Conservation (phyloP, 2,797 vertebrate genomes). For the Melanotaenia pygmaea region DNA sequence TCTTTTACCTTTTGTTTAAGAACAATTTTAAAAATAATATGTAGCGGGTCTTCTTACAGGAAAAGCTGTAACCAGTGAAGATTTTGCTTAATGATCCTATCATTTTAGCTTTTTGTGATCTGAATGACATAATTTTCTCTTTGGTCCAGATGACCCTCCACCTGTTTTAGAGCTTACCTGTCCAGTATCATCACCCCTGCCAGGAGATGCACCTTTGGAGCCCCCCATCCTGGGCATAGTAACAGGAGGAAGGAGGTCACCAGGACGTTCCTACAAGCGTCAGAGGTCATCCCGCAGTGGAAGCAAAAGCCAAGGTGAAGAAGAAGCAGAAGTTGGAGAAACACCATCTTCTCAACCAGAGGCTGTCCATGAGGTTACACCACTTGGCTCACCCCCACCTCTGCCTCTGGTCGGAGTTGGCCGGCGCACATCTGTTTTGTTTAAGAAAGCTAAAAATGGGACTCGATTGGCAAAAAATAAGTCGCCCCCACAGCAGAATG, state of each 20-base stretch:
- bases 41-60: neutral
- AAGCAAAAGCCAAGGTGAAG: conserved; percentile 74
- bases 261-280: conserved; percentile 85
- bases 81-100: neutral
- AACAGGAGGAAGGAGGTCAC: conserved; percentile 85
- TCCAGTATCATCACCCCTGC: conserved; percentile 89
- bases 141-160: conserved; percentile 86
- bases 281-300: conserved; percentile 80
- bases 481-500: conserved; percentile 81
- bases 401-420: conserved; percentile 84
- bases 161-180: conserved; percentile 93
- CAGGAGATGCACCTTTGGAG: conserved; percentile 90
- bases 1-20: neutral
- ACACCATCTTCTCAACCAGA: conserved; percentile 77
- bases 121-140: conserved; percentile 12
- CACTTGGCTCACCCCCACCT: conserved; percentile 69
- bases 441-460: conserved; percentile 95
- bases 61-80: conserved; percentile 5
- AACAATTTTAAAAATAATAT: neutral
- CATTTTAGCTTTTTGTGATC: neutral
- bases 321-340: conserved; percentile 80
- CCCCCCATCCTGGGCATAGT: conserved; percentile 90
- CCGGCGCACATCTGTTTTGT: conserved; percentile 90
- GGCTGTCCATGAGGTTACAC: conserved; percentile 82
- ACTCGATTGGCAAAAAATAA: conserved; percentile 83